phyloP scores from a whole-genome alignment of 2,113 vertebrate species.

The Channa argus region DNA sequence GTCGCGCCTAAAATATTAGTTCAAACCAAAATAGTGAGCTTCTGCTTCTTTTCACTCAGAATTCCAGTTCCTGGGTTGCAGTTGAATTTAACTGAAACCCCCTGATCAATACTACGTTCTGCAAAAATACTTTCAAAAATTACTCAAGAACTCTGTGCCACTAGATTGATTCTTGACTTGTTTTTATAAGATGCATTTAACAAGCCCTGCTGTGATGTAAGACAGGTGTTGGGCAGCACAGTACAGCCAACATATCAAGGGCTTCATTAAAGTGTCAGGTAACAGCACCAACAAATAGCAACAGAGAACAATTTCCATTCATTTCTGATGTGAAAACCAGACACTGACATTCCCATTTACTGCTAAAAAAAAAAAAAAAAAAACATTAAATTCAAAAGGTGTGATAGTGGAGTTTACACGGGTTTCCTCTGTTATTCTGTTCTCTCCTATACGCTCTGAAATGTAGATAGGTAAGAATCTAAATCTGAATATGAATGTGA shows the following conservation, averaged over 20 bases:
- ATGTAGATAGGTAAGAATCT: conserved; percentile 45
- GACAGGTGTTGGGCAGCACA: not conserved
- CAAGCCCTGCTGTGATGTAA: conserved; percentile 1
- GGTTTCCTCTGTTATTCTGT: conserved; percentile 46
- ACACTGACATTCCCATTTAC: not conserved
- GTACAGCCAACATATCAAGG: not conserved
- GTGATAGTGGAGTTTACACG: conserved; percentile 6
- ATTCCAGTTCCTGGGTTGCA: too few species aligned
- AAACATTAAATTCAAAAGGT: not conserved
- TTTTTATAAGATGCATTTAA: conserved; percentile 12
- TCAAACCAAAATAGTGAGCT: too few species aligned
- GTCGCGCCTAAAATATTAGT: too few species aligned
- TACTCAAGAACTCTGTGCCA: not conserved
- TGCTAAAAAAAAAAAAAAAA: not conserved
- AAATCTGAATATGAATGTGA: conserved; percentile 34
- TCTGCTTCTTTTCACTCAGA: too few species aligned
- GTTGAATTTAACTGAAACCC: too few species aligned
- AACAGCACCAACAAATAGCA: too few species aligned
- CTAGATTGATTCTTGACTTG: not conserved
- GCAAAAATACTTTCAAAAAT: too few species aligned
- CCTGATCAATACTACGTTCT: too few species aligned
- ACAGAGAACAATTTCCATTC: not conserved
- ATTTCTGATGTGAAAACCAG: not conserved
- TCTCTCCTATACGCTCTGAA: conserved; percentile 55
- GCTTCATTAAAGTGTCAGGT: conserved; percentile 16